phyloP scores from a whole-genome alignment of 35 echinoderm and acorn worm species.

The Diadema setosum region DNA sequence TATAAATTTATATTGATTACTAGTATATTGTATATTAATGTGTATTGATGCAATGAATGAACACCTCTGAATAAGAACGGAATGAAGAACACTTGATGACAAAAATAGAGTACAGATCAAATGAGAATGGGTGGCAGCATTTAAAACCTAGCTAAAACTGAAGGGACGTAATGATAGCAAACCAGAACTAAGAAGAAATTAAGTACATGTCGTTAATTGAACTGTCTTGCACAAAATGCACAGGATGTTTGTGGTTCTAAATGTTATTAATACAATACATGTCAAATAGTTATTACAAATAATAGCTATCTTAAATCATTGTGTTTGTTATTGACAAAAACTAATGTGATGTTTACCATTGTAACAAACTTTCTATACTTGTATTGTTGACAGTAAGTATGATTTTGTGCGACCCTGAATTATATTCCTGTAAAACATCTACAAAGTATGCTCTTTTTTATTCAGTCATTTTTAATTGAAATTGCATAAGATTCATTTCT shows the following conservation, averaged over 20 bases:
- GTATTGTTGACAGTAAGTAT: not conserved
- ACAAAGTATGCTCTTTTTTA: not conserved
- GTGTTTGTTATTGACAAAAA: not conserved
- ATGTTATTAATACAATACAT: not conserved
- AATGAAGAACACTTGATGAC: no score
- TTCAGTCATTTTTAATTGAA: no score
- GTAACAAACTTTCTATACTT: not conserved
- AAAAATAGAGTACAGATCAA: no score
- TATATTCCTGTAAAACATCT: not conserved
- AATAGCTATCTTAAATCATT: not conserved
- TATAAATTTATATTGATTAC: no score
- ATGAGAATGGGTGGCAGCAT: no score
- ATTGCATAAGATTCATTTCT: not conserved
- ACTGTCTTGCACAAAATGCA: not conserved
- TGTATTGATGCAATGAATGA: no score
- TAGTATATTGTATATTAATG: no score
- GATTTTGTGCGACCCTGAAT: not conserved
- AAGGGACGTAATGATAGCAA: not conserved
- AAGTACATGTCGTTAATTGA: not conserved
- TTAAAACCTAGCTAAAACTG: not conserved
- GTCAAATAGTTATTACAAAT: not conserved
- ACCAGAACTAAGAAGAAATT: not conserved
- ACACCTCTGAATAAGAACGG: no score
- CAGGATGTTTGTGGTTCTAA: not conserved
- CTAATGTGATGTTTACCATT: not conserved